Evolutionary conservation across 2,113 vertebrate genomes (phyloP), one percentile per base, ranked within the genome.

Genomic region (Psilopogon haemacephalus): DNA sequence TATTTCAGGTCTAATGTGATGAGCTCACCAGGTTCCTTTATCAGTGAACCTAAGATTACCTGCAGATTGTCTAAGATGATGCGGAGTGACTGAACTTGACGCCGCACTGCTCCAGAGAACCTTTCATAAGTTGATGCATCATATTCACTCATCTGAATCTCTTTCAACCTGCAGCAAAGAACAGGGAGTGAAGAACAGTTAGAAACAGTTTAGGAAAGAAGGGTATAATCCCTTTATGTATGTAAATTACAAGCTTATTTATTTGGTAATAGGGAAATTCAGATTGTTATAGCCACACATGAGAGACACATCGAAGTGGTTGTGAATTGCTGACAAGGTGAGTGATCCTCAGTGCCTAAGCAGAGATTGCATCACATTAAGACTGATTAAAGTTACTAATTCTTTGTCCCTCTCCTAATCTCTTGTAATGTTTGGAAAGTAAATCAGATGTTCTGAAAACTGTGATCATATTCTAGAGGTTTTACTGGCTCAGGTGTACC

Each of bases 61-160:
- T 99, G 99, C 46, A 99, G 97, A 71, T 97, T 99, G 96, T 99
- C 99, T 96, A 99, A 95, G 96, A 99, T 98, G 97, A 99, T 97
- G 56, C 98, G 98, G 8, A 99, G 98, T 11, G 99, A 98, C 81
- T 98, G 99, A 50, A 99, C 99, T 58, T 99, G 99, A 73, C 98
- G 97, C 13, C 98, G 97, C 28, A 99, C 98, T 4, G 98, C 98
- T 28, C 91, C 97, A 83, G 99, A 99, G 96, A 99, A 99, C 46
- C 98, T 98, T 89, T 99, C 98, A 0, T 99, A 99, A 2, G 97
- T 98, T 11, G 97, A 59, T 2, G 98, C 99, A 30, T 99, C 99
- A 18, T 99, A 99, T 81, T 99, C 98, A 63, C 98, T 99, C 99
- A 99, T 99, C 24, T 98, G 94, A 78, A 99, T 99, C 97, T 99